Base-by-base conservation (phyloP, 2,888 invertebrate species). In the Craniophora ligustri region DNA sequence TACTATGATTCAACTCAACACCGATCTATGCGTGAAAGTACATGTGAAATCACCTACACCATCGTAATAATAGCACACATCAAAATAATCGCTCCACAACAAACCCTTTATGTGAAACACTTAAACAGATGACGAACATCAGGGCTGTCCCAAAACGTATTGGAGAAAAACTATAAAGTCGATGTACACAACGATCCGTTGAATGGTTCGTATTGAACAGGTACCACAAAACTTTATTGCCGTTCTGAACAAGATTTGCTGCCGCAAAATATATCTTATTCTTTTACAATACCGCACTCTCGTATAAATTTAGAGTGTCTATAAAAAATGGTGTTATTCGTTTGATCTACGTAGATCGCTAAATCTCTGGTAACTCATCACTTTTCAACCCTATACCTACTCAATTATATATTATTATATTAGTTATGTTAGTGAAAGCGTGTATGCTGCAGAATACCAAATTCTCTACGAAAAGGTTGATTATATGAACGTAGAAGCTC, bases 161-260 rank as follows among this genome's bases (percentile, higher is more conserved):
- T 4, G 21, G 13, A 7, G 23, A 35, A 51, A 53, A 53, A 47
- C 42, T 46, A 44, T 16, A 28, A 18, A 18, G 47, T 51, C 35
- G 23, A 50, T 45, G 42, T 51, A 56, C 42, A 34, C 65, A 56
- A 64, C 67, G 73, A 75, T 59, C 55, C 58, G 60, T 58, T 57
- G 63, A 69, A 75, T 72, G 47, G 59, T 54, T 63, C 41, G 38
- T 66, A 67, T 67, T 73, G 63, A 62, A 42, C 23, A 23, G 2
- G 10, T 23, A 10, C 10, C 10, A 23, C 23, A 2, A 10, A 23
- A 2, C 23, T 23, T 23, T 23, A 26, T 26, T 3, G n/a, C n/a
- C 23, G 23, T 10, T 23, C 23, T 23, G 26, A 26, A 26, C 26
- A n/a, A n/a, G 26, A 26, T n/a, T 26, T n/a, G 26, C 5, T 26